Conservation (phyloP, 2,888 invertebrate genomes). For the Drosophila trichaetosa region DNA sequence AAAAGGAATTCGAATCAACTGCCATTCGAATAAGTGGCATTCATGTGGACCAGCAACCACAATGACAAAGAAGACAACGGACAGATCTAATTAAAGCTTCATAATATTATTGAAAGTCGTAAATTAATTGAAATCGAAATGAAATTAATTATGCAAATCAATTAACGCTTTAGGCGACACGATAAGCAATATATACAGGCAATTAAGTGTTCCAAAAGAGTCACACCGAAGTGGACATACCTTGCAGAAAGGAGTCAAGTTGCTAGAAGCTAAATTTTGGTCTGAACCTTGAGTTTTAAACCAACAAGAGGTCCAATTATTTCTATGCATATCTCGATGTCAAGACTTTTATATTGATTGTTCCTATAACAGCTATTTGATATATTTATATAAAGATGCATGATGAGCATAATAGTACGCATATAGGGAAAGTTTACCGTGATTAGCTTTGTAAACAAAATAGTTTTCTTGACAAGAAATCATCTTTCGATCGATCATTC, state of each 20-base stretch:
- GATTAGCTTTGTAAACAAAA: not conserved
- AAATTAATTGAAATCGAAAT: slow-evolving; percentile 3
- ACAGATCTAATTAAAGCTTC: not conserved
- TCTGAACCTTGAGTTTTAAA: not conserved
- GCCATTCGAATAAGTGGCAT: not conserved
- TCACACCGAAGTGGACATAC: not conserved
- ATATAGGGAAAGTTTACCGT: not conserved
- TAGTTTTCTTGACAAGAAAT: not conserved
- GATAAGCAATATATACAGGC: not conserved
- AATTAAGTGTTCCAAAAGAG: not conserved
- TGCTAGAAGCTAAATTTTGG: not conserved
- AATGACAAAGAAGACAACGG: not conserved
- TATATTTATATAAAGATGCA: not conserved
- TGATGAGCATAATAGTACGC: not conserved
- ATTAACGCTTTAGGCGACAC: not conserved
- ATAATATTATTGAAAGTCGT: not conserved
- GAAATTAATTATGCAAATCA: not conserved
- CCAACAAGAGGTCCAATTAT: not conserved
- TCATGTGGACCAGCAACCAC: not conserved
- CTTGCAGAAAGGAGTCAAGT: rapidly evolving
- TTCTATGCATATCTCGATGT: not conserved
- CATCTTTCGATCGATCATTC: not conserved
- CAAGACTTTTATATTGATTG: not conserved
- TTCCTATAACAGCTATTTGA: not conserved
- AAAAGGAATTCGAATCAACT: slow-evolving; percentile 46